Percentiles rank a stretch among this genome's conserved stretches.
Conservation (phyloP, 2,888 invertebrate genomes). For the Periphyllus acericola region DNA sequence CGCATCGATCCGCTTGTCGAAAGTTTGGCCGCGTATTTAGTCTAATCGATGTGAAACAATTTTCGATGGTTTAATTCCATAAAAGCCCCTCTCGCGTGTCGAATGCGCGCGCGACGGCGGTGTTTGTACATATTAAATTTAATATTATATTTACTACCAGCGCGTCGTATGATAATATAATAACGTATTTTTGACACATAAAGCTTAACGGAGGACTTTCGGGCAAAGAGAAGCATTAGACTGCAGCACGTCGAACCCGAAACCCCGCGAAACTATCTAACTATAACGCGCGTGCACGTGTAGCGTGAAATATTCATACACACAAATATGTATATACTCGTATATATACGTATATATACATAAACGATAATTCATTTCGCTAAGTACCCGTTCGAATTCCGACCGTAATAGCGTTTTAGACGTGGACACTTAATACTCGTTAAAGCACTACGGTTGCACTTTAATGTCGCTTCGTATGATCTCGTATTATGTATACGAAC, state of each 20-base stretch:
- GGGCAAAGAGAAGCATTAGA: conserved; percentile 23
- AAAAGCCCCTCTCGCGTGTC: background rate
- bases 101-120: background rate
- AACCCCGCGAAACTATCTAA: background rate
- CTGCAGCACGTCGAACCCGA: background rate
- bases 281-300: background rate
- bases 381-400: conserved; percentile 14
- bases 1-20: background rate
- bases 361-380: conserved; percentile 27
- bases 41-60: background rate
- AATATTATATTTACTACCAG: background rate
- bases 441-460: conserved; percentile 8
- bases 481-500: too few species aligned
- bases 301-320: conserved; percentile 3
- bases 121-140: background rate
- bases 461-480: background rate
- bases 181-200: conserved; percentile 30
- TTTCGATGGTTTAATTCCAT: background rate
- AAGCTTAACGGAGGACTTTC: conserved; percentile 14
- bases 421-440: background rate
- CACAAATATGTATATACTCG: too few species aligned
- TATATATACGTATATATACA: background rate
- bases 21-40: background rate
- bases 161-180: conserved; percentile 3
- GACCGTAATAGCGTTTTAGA: conserved; percentile 18